Evolutionary conservation across 2,797 vertebrate species (phyloP).

Genomic region (Chrysolophus pictus): DNA sequence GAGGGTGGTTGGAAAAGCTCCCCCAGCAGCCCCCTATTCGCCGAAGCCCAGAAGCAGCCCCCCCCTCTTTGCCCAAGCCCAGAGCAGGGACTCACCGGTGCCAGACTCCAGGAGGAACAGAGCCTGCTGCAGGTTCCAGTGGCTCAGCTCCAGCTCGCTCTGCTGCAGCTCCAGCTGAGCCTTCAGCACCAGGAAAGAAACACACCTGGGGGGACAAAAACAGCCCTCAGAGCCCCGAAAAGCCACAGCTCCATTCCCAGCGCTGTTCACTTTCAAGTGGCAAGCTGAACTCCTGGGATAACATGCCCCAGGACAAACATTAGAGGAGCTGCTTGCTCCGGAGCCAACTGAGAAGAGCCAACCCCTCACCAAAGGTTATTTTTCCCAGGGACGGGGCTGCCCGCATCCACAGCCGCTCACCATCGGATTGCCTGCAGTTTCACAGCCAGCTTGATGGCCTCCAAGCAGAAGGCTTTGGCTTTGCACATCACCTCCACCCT

Average conservation of each 20-base stretch:
- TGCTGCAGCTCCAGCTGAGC: slow-evolving; percentile 89
- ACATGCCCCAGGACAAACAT: background rate
- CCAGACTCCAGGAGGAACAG: slow-evolving; percentile 87
- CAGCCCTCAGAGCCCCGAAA: background rate
- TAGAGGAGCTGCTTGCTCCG: background rate
- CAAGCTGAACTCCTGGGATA: background rate
- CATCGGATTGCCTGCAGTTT: slow-evolving; percentile 87
- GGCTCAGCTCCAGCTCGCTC: slow-evolving; percentile 82
- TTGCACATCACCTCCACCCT: slow-evolving; percentile 83
- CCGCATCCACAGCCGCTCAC: slow-evolving; percentile 65
- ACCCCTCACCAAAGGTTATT: background rate
- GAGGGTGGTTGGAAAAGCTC: background rate
- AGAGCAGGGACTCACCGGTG: slow-evolving; percentile 77
- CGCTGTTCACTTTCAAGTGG: background rate
- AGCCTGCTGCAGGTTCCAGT: slow-evolving; percentile 85
- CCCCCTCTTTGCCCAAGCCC: background rate
- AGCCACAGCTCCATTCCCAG: background rate
- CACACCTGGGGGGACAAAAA: slow-evolving; percentile 77
- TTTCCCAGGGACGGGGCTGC: background rate
- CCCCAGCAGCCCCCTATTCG: no score
- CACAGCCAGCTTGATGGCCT: slow-evolving; percentile 88
- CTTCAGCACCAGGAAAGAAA: slow-evolving; percentile 89
- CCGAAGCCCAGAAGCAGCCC: background rate
- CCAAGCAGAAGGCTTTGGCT: slow-evolving; percentile 91
- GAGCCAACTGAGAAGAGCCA: background rate